These are phyloP conservation scores for Galerucella calmariensis DNA, from an alignment of 2,888 invertebrate species.

Conservation along the genomic window DNA sequence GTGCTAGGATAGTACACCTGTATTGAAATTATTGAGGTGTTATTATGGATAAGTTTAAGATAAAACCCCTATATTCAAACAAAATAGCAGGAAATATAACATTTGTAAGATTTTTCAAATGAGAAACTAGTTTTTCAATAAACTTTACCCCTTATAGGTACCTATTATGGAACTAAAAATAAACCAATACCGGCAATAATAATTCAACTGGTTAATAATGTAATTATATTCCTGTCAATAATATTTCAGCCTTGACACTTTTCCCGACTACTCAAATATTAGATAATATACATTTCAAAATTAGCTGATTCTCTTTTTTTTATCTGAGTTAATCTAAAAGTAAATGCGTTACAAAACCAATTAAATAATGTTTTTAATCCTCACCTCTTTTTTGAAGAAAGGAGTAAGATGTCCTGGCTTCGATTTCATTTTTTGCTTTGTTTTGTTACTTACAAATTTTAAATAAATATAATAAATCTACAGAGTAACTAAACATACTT, in stretches of 20 bases:
- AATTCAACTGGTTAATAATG: slow-evolving; percentile 12
- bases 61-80: too few relatives aligned
- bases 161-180: background rate
- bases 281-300: background rate
- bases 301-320: background rate
- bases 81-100: background rate
- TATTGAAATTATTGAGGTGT: too few relatives aligned
- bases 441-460: background rate
- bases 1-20: too few relatives aligned
- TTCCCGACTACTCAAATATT: slow-evolving; percentile 1
- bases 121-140: too few relatives aligned
- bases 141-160: background rate
- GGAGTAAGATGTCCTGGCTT: slow-evolving; percentile 17
- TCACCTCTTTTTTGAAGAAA: slow-evolving; percentile 29
- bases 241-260: slow-evolving; percentile 26
- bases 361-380: background rate
- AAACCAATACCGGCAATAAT: background rate
- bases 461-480: slow-evolving; percentile 16
- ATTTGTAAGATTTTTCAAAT: background rate
- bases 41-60: too few relatives aligned
- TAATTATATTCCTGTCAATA: slow-evolving; percentile 16
- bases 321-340: background rate
- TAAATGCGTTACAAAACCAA: background rate
- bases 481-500: slow-evolving; percentile 33
- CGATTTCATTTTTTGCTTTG: slow-evolving; percentile 20